Base-by-base conservation (phyloP, 2,888 invertebrate genomes). In the Germaria angustata region DNA sequence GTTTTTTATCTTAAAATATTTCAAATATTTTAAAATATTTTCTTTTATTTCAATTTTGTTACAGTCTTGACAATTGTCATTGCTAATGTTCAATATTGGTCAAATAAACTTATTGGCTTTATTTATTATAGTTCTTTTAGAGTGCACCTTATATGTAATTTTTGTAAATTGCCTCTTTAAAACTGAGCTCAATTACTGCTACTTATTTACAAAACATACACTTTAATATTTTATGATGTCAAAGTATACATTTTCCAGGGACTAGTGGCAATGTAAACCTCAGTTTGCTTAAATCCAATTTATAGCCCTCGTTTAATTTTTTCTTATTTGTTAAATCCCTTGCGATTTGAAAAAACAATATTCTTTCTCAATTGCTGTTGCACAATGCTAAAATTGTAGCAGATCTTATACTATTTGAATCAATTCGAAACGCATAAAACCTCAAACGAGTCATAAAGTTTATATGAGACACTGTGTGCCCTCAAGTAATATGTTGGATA, bases 371-470 rank as follows among this genome's bases (percentile, higher is more conserved):
- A 17, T 2, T 63, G 39, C 22, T 36, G 46, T 13, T 34, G 3
- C 22, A 24, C 46, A 59, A 24, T 17, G 13, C 3, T 20, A 11
- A 17, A 51, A 49, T 1, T 28, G 39, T 51, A 13, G 8, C 13
- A 53, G 53, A 73, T 59, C 22, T 36, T n/a, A 28, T 41, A 53
- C 15, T 55, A 63, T 75, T 80, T 69, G 68, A 80, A 75, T 76
- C 71, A 76, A 81, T 76, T 81, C 51, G 66, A 66, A 81, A 81
- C 36, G 39, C 71, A 76, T 76, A 72, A 81, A 81, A 71, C 32
- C 75, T 63, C 65, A 59, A 71, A 63, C 63, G 57, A 69, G 68
- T 69, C 53, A 13, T 32, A 49, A 69, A 69, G 34, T 75, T 39
- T 53, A 51, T 61, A 20, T 9, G 28, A n/a, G 7, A 51, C n/a